Base-by-base conservation (phyloP, 2,113 vertebrate genomes). In the Progne subis region DNA sequence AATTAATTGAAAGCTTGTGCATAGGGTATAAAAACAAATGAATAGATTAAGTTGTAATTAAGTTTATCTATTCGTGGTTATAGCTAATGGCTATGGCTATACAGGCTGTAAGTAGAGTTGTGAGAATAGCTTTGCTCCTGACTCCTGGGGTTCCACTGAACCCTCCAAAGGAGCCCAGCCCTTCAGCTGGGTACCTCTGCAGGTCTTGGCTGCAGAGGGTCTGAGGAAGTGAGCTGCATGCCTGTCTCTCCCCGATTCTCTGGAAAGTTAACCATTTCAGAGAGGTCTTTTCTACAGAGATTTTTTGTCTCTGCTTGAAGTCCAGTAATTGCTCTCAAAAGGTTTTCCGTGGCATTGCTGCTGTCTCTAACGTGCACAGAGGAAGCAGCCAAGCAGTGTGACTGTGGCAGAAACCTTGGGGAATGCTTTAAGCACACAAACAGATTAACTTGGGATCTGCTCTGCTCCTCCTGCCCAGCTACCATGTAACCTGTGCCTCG, bases 1-100 rank as follows among this genome's bases (percentile, higher is more conserved):
- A 56, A 90, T 76, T 94, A 90, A 83, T 81, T 86, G 86, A 92
- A 92, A 93, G 7, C 72, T 64, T 88, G 76, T 57, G 31, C 76
- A 29, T 60, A 64, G 71, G 20, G 24, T 86, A 50, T 86, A 78
- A 78, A 91, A 91, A n/a, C 78, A 92, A 93, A 86, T 55, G 0
- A 90, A n/a, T 64, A 88, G 44, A 83, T 77, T 61, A 84, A 82
- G 53, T 72, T 75, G 11, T 94, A 82, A 92, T 84, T 83, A 90
- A 75, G 41, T 77, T 90, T 65, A 37, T 65, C 57, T 91, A 5
- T 61, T 85, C 2, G 2, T 65, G 26, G 20, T 80, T 76, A 37
- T 65, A 77, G 43, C 67, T 90, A 59, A 70, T 77, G 60, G 29
- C 69, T 70, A 1, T 61, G 65, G 53, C 57, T 71, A 4, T 69